Evolutionary conservation across 2,888 invertebrate genomes (phyloP), one percentile per base, ranked within the genome.

Genomic region (Apodemia duryi): DNA sequence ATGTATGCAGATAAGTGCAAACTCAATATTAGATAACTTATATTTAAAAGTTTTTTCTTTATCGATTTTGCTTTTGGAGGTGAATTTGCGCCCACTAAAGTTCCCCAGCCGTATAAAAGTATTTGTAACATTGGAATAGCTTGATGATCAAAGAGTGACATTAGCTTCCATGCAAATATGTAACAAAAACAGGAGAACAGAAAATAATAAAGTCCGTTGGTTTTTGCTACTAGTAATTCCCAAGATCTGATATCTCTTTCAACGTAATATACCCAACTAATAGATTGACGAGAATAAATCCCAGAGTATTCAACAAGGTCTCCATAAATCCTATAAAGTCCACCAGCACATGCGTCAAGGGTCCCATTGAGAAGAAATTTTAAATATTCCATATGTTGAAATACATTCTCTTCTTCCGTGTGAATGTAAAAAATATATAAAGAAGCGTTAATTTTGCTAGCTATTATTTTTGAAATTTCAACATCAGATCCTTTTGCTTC

Each of bases 281-380:
- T 67, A 0, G 73, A 71, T 72, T 88, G 86, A 38, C 77, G 74
- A 0, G 74, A 73, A 65, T 90, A 89, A 2, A 81, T 66, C 0
- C 89, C 89, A 1, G 88, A 87, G 68, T 89, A 91, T 2, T 76
- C 78, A 0, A 90, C 82, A 0, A 67, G 2, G n/a, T 85, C 77
- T 7, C 83, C 85, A 57, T 80, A 87, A 2, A 83, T 69, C 66
- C 83, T 78, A 46, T 84, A 86, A 0, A 85, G 70, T 0, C 89
- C 90, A 0, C 91, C 89, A 7, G 84, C 86, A 63, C 82, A 82
- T 0, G 75, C 72, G 52, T 91, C 87, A 2, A 90, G 70, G 43
- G 79, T 84, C 2, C 83, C 85, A 68, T 90, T 86, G 2, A 73
- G 9, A 2, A 91, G 6, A 21, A 77, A 78, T 1, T 75, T 60